Percentiles rank a stretch among this genome's conserved stretches.
Conservation (phyloP, 1,140 invertebrate species). For the Diorhabda carinulata region DNA sequence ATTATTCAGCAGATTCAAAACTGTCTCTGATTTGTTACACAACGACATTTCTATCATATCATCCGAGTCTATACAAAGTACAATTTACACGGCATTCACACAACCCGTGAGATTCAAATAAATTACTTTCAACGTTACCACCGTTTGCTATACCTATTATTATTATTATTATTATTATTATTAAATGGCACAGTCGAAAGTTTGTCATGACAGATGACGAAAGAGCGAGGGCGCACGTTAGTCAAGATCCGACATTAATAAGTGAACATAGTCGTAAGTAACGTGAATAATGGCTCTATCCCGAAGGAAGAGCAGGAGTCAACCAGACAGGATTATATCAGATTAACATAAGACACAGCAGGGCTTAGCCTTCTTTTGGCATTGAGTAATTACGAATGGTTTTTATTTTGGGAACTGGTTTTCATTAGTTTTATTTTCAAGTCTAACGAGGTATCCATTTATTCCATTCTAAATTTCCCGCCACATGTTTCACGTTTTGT, state of each 20-base stretch:
- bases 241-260: conserved; percentile 36
- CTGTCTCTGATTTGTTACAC: not conserved
- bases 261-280: conserved; percentile 30
- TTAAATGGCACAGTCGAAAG: conserved; percentile 17
- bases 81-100: not conserved
- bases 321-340: conserved; percentile 45
- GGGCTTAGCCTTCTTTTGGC: conserved; percentile 45
- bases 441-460: too few species aligned
- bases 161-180: conserved; percentile 10
- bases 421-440: too few species aligned
- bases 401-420: conserved; percentile 30
- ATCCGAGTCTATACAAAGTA: not conserved
- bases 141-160: not conserved
- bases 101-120: not conserved
- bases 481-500: too few species aligned
- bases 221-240: conserved; percentile 32
- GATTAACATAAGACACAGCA: conserved; percentile 49
- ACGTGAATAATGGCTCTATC: conserved; percentile 40
- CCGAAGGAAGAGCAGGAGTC: conserved; percentile 42
- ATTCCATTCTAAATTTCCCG: too few species aligned
- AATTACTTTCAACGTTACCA: not conserved
- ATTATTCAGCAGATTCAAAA: not conserved
- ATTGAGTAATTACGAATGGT: conserved; percentile 45
- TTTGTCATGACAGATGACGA: conserved; percentile 37
- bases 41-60: not conserved